Percentiles rank a stretch among this genome's conserved stretches.
These are phyloP conservation scores for Caenorhabditis wallacei DNA, from an alignment of 2,888 invertebrate species.

Conservation along the genomic window DNA sequence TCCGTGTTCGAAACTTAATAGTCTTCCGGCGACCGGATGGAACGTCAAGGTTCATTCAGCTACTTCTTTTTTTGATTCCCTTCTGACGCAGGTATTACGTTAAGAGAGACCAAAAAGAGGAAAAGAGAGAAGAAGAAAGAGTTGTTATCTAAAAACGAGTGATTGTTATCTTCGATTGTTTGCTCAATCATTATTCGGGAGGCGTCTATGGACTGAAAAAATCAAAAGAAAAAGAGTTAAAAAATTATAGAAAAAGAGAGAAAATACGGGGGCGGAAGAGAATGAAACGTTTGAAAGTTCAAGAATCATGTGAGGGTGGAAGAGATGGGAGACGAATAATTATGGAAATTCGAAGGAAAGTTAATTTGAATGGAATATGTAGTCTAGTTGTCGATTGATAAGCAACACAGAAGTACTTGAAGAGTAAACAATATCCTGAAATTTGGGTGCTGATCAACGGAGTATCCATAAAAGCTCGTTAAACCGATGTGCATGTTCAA, in stretches of 20 bases:
- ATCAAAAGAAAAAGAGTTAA: background rate
- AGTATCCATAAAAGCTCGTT: too few relatives aligned
- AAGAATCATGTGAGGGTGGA: background rate
- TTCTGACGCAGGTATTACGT: conserved; percentile 31
- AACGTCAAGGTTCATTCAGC: conserved; percentile 54
- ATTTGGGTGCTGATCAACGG: too few relatives aligned
- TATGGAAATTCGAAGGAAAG: background rate
- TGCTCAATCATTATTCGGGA: conserved; percentile 44
- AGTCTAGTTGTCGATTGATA: too few relatives aligned
- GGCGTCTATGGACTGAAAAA: conserved; percentile 16
- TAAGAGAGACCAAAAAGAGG: conserved; percentile 20
- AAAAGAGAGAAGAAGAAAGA: conserved; percentile 21
- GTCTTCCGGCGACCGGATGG: conserved; percentile 53
- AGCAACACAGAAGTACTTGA: too few relatives aligned
- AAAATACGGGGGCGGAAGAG: conserved; percentile 31
- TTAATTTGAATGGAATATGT: background rate
- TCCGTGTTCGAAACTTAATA: conserved; percentile 52
- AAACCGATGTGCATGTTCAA: too few relatives aligned
- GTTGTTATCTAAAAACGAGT: conserved; percentile 42
- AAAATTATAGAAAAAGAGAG: background rate
- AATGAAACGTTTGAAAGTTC: conserved; percentile 20
- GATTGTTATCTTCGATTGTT: conserved; percentile 32
- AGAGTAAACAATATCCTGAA: too few relatives aligned
- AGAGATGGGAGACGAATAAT: background rate
- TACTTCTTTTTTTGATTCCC: conserved; percentile 8